Conservation (phyloP, 2,113 vertebrate species). For the Corythornis vintsioides region DNA sequence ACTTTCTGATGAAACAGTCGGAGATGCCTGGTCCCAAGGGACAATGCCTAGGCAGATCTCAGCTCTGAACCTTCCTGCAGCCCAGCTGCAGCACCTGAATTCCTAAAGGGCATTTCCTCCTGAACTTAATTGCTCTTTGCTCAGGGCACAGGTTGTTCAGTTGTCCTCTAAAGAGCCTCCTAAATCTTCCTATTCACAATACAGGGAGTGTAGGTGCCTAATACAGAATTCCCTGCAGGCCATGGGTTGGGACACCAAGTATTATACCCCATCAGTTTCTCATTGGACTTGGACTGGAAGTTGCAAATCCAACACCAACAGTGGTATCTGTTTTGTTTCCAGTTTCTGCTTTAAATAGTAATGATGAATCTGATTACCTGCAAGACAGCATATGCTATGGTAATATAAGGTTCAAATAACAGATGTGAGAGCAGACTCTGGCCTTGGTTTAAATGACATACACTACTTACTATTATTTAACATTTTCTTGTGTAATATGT, state of each 20-base stretch:
- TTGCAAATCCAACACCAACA: background rate
- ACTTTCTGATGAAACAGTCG: background rate
- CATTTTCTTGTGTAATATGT: background rate
- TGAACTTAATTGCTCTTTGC: constrained; percentile 9
- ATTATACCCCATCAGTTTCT: background rate
- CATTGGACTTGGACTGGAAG: background rate
- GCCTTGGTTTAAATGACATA: background rate
- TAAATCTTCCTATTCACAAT: background rate
- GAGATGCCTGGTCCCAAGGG: background rate
- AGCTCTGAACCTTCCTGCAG: background rate
- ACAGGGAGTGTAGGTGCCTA: background rate
- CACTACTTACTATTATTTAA: background rate
- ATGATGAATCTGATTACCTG: constrained; percentile 10
- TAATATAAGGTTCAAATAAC: background rate
- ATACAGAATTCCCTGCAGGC: background rate
- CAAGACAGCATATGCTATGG: constrained; percentile 11
- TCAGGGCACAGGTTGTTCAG: background rate
- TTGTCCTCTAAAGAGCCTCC: background rate
- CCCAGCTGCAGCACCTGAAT: background rate
- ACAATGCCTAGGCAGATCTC: background rate
- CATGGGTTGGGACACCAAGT: background rate
- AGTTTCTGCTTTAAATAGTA: constrained; percentile 22
- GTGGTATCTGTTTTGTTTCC: constrained; percentile 24
- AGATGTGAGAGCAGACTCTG: background rate
- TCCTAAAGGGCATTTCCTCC: background rate